Percentiles rank a stretch among this genome's conserved stretches.
Evolutionary conservation across 1,140 invertebrate genomes (phyloP).

Genomic region (Sipha flava): DNA sequence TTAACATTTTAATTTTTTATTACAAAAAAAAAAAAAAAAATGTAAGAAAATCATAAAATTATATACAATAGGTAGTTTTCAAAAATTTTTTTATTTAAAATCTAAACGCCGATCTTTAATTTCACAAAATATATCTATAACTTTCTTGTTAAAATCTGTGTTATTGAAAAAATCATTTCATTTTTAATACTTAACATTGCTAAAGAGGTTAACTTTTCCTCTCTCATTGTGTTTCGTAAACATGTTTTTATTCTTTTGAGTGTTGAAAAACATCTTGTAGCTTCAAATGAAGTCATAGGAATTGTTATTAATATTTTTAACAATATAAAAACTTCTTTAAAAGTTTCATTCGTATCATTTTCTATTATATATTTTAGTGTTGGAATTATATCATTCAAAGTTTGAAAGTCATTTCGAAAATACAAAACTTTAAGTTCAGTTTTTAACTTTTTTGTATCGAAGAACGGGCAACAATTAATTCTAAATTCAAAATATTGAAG

Average conservation of each 20-base stretch:
- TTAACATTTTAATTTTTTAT: too few relatives aligned
- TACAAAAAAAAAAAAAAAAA: neutral
- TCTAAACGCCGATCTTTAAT: neutral
- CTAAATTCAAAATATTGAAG: neutral
- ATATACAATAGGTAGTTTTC: too few relatives aligned
- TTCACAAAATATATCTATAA: neutral
- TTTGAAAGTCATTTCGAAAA: neutral
- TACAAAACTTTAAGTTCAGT: neutral
- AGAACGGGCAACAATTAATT: neutral
- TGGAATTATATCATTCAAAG: neutral
- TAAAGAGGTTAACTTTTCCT: constrained; percentile 34
- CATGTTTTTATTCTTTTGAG: constrained; percentile 37
- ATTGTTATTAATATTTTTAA: constrained; percentile 36
- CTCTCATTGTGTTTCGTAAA: constrained; percentile 31
- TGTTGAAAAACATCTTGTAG: constrained; percentile 36
- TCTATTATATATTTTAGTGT: neutral
- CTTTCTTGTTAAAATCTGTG: neutral
- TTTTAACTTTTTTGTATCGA: neutral
- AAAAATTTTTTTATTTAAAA: neutral
- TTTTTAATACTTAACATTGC: neutral
- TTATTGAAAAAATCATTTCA: neutral
- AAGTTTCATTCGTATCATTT: constrained; percentile 33
- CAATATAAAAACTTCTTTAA: constrained; percentile 37
- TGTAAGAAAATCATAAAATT: neutral
- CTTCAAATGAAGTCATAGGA: constrained; percentile 36